phyloP scores from a whole-genome alignment of 2,113 vertebrate species.

The Embiotoca jacksoni region DNA sequence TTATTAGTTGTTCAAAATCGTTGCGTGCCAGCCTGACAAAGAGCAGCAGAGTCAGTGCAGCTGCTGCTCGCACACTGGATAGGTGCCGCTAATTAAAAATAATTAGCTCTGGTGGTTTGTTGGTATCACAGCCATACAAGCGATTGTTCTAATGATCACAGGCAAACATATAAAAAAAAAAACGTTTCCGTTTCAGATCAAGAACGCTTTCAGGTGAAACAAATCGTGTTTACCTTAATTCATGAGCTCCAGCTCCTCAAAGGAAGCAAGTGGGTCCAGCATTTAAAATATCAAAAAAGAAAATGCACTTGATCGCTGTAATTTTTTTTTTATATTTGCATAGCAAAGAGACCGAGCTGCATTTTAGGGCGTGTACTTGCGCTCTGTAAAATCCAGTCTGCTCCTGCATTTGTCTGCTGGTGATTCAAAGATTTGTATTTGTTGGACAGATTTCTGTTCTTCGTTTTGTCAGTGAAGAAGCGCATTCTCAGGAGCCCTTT shows the following conservation, averaged over 20 bases:
- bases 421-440: neutral
- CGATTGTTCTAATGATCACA: conserved; percentile 37
- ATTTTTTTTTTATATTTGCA: too few relatives aligned
- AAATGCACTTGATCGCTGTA: too few relatives aligned
- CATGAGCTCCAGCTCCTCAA: neutral
- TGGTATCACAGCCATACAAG: neutral
- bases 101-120: conserved; percentile 32
- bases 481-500: neutral
- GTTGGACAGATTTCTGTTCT: neutral
- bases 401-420: too few relatives aligned
- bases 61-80: conserved; percentile 26
- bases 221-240: neutral
- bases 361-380: too few relatives aligned
- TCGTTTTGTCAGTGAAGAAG: neutral
- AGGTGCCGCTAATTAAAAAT: conserved; percentile 58
- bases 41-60: conserved; percentile 26
- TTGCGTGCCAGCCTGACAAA: conserved; percentile 29
- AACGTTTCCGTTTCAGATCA: neutral
- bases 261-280: too few relatives aligned
- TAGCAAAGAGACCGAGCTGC: too few relatives aligned
- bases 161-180: neutral
- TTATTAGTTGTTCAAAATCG: conserved; percentile 42
- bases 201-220: conserved; percentile 3
- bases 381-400: too few relatives aligned
- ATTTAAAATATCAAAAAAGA: too few relatives aligned